Evolutionary conservation across 2,797 vertebrate species (phyloP), one percentile per base, ranked within the genome.

Genomic region (Poecilia gillii): DNA sequence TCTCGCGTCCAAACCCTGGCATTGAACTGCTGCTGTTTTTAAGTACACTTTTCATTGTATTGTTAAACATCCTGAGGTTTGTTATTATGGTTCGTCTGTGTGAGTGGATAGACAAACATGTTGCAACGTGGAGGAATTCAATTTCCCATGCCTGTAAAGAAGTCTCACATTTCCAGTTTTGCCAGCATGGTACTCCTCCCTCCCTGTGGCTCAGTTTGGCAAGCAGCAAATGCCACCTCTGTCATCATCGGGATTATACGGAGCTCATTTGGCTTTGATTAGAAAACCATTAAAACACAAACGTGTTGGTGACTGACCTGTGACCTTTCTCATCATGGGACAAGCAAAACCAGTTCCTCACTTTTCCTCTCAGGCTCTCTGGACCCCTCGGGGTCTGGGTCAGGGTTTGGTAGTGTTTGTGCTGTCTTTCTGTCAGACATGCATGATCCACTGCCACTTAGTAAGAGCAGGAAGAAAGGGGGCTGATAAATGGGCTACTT

Each of bases 401-500:
- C 92, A 92, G 84, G 77, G 79, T 89, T 85, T 89, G 89, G 85
- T 90, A 81, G 87, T 89, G 86, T 92, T 91, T 91, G 83, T 77
- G 71, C 89, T 89, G 88, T 87, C 87, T 90, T 75, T 90, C 82
- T 91, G 92, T 91, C 91, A 89, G 89, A 85, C 90, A 89, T 83
- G 72, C 82, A 92, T 91, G 90, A 94, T 91, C 88, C 86, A 88
- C 87, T 90, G 91, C 90, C 89, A 91, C 90, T 93, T 93, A 91
- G 91, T 78, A 70, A 93, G 87, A 76, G 90, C 41, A 75, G 23
- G 45, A 75, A 46, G 89, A 90, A 93, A 89, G 81, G 74, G 84
- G 85, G 75, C 87, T 92, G 89, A 94, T 89, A 90, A 94, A 95
- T 89, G 86, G 93, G 90, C 91, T 89, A 93, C 94, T 94, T 94